Evolutionary conservation across 2,113 vertebrate genomes (phyloP).

Genomic region (Gadus chalcogrammus): DNA sequence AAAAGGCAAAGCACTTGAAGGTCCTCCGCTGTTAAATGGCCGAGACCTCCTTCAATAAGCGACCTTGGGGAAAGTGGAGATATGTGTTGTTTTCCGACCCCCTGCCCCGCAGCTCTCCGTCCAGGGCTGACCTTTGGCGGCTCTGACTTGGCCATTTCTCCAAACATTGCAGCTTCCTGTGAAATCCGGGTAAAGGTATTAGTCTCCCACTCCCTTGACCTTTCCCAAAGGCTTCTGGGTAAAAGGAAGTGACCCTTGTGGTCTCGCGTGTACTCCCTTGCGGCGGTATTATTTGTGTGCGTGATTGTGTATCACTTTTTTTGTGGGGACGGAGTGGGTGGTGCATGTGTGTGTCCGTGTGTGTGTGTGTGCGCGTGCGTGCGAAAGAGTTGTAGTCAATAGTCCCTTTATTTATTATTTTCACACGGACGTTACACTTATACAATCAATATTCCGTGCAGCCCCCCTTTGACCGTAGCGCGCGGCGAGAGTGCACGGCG

Average conservation of each 20-base stretch:
- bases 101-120: conserved; percentile 45
- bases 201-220: conserved; percentile 59
- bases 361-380: too few relatives aligned
- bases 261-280: conserved; percentile 33
- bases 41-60: conserved; percentile 22
- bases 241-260: conserved; percentile 59
- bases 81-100: conserved; percentile 59
- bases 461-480: neutral
- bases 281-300: conserved; percentile 8
- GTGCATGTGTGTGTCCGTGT: too few relatives aligned
- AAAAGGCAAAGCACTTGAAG: too few relatives aligned
- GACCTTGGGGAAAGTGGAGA: conserved; percentile 51
- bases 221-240: conserved; percentile 65
- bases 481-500: neutral
- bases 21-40: too few relatives aligned
- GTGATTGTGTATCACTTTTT: conserved; percentile 20
- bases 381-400: too few relatives aligned
- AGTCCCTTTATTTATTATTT: neutral
- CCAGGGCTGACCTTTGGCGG: conserved; percentile 56
- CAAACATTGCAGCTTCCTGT: conserved; percentile 44
- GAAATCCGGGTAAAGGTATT: conserved; percentile 69
- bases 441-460: conserved; percentile 27
- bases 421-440: conserved; percentile 16
- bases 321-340: too few relatives aligned
- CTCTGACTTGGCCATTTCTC: conserved; percentile 52